Percentiles rank a stretch among this genome's conserved stretches.
These are phyloP conservation scores for Dipodomys ordii DNA, from an alignment of 2,113 vertebrate genomes.

Conservation along the genomic window DNA sequence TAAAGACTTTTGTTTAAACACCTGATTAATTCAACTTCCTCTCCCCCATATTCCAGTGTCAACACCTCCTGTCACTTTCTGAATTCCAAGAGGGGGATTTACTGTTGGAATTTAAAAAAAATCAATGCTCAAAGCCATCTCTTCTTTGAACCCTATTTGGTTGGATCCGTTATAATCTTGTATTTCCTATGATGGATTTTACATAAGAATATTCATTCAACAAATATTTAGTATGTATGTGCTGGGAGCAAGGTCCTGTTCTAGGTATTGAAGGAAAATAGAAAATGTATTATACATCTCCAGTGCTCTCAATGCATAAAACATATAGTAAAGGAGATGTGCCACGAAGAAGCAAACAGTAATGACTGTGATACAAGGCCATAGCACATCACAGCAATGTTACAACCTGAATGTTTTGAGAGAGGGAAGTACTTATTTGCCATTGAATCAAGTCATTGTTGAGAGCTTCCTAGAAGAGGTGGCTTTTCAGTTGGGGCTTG, in stretches of 20 bases:
- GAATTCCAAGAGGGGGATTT: constrained; percentile 68
- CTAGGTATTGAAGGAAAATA: neutral
- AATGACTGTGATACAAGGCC: neutral
- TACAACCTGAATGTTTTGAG: neutral
- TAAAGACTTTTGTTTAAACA: constrained; percentile 39
- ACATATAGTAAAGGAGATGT: neutral
- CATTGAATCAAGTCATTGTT: too few relatives aligned
- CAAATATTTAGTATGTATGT: constrained; percentile 52
- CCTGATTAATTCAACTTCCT: constrained; percentile 52
- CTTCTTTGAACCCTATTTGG: constrained; percentile 54
- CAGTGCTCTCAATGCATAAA: neutral
- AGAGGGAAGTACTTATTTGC: neutral
- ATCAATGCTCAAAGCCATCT: constrained; percentile 28
- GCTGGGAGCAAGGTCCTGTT: neutral
- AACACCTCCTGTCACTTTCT: constrained; percentile 32
- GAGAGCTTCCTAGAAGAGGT: neutral
- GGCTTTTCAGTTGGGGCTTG: neutral
- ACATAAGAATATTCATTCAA: constrained; percentile 50
- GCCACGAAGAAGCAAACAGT: neutral
- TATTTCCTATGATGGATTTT: constrained; percentile 57
- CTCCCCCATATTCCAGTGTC: neutral
- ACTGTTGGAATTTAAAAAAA: constrained; percentile 50
- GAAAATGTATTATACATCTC: neutral
- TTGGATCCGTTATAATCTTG: constrained; percentile 57
- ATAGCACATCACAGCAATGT: neutral